Evolutionary conservation across 2,888 invertebrate species (phyloP).

Genomic region (Sipha maydis): DNA sequence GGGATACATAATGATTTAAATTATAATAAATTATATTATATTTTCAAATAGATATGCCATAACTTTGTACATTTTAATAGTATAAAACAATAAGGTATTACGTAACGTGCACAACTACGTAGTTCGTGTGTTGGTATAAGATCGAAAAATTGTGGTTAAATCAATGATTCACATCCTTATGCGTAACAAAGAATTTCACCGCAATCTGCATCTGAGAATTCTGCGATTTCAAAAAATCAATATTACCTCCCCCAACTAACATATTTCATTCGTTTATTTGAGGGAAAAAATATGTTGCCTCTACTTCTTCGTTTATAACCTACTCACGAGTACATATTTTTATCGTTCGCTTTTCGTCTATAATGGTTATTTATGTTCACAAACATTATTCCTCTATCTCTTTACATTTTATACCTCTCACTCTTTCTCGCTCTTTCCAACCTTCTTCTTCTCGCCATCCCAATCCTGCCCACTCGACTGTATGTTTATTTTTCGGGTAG

Average conservation of each 20-base stretch:
- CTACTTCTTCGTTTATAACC: constrained; percentile 19
- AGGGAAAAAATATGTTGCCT: constrained; percentile 3
- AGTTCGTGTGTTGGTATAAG: no score
- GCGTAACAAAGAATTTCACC: not conserved
- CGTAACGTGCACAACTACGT: no score
- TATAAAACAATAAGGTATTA: no score
- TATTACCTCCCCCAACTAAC: not conserved
- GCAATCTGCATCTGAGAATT: not conserved
- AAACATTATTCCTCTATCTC: not conserved
- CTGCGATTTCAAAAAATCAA: not conserved
- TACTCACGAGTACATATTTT: constrained; percentile 29
- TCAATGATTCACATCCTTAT: not conserved
- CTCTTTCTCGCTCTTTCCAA: not conserved
- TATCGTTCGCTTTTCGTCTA: constrained; percentile 19
- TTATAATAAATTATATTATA: no score
- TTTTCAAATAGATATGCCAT: no score
- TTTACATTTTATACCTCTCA: not conserved
- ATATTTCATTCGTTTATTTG: constrained; percentile 32
- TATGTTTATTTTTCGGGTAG: not conserved
- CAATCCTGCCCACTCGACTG: not conserved
- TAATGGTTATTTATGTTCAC: constrained; percentile 34
- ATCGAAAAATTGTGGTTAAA: not conserved
- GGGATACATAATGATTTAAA: no score
- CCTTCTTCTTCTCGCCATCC: not conserved
- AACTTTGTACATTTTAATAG: no score